phyloP scores from a whole-genome alignment of 2,113 vertebrate species.

The Varanus salvator region DNA sequence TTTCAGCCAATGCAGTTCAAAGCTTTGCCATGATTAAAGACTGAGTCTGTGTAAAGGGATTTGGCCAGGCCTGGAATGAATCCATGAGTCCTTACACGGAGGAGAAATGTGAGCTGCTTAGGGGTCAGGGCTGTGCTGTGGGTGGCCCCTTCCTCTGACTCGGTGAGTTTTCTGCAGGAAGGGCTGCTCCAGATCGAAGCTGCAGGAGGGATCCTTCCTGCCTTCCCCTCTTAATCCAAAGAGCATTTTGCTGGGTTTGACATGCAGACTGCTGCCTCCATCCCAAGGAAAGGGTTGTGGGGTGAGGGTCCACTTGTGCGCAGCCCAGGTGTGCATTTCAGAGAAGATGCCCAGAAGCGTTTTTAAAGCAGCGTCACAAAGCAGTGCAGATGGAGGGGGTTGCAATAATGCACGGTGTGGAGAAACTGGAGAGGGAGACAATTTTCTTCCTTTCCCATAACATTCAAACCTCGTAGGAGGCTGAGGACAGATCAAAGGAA shows the following conservation, averaged over 20 bases:
- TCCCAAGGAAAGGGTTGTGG: not conserved
- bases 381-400: not conserved
- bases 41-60: not conserved
- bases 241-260: slow-evolving; percentile 31
- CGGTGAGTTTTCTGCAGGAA: slow-evolving; percentile 35
- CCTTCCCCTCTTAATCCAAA: not conserved
- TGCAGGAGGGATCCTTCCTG: slow-evolving; percentile 18
- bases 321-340: slow-evolving; percentile 22
- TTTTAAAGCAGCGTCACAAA: not conserved
- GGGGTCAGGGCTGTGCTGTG: slow-evolving; percentile 23
- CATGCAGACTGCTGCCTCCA: slow-evolving; percentile 6
- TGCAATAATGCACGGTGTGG: no score
- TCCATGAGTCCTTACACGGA: slow-evolving; percentile 21
- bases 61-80: slow-evolving; percentile 21
- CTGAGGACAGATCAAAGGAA: no score
- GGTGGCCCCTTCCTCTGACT: slow-evolving; percentile 20
- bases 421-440: no score
- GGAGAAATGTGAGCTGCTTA: not conserved
- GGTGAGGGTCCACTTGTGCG: not conserved
- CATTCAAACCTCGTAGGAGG: no score
- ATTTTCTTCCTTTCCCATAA: no score
- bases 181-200: slow-evolving; percentile 14
- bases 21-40: slow-evolving; percentile 26
- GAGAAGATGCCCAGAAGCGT: not conserved
- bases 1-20: slow-evolving; percentile 40